Conservation (phyloP, 2,113 vertebrate species). For the Clarias macrocephalus region DNA sequence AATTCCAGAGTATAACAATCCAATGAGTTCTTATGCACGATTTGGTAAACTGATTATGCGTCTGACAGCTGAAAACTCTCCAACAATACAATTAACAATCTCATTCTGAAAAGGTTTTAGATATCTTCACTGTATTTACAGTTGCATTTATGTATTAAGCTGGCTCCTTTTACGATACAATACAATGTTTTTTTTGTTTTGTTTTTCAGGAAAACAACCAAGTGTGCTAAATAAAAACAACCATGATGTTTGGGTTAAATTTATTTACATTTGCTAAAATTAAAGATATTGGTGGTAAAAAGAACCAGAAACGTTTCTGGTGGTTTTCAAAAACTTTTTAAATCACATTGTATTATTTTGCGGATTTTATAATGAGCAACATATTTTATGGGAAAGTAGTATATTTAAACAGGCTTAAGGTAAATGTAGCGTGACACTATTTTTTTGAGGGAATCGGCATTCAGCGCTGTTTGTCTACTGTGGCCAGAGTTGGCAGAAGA, state of each 20-base stretch:
- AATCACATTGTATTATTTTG: background rate
- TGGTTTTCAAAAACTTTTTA: background rate
- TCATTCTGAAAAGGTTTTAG: background rate
- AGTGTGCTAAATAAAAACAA: background rate
- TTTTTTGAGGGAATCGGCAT: conserved; percentile 18
- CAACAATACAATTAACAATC: background rate
- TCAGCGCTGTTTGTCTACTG: background rate
- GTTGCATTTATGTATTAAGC: background rate
- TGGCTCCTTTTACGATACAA: background rate
- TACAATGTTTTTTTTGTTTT: background rate
- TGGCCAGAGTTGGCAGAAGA: background rate
- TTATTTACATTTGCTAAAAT: background rate
- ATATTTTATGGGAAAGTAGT: conserved; percentile 21
- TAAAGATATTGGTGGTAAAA: background rate
- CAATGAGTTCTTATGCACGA: background rate
- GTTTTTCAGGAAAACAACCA: background rate
- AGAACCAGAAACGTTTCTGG: background rate
- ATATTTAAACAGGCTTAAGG: conserved; percentile 25
- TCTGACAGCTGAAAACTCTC: background rate
- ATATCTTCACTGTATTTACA: background rate
- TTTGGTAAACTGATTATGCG: background rate
- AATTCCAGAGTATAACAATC: background rate
- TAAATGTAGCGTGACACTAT: conserved; percentile 10
- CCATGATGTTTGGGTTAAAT: background rate
- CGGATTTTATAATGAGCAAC: background rate